Base-by-base conservation (phyloP, 2,888 invertebrate species). In the Zaprionus lineosus region DNA sequence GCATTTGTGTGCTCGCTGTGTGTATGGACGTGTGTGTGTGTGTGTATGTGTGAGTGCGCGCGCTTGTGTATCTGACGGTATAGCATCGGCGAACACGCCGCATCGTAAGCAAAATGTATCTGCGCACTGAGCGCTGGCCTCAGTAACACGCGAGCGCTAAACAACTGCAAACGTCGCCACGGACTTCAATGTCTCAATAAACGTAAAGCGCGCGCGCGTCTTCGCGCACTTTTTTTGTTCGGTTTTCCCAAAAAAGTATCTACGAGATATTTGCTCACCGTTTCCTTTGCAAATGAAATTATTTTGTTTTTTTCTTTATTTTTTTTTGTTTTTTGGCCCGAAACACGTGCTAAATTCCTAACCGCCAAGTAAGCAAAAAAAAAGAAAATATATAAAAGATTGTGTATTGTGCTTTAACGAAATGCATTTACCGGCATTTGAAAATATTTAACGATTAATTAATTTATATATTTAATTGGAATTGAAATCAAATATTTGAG, bases 91-190 rank as follows among this genome's bases (percentile, higher is more conserved):
- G 61, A 72, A 55, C 72, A 48, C 61, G 55, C 41, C 60, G 47
- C 47, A 29, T 64, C 75, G 69, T 76, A 74, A 81, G 65, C 75
- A 87, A 87, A 87, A 83, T 87, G 86, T 87, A 86, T 87, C 87
- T 87, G 88, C 84, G 76, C 71, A 65, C 52, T 72, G 84, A 73
- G 68, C 73, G 76, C 58, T 63, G 64, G 78, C 79, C 78, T 88
- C 86, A 88, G 88, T 87, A 87, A 86, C 82, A 87, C 87, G 87
- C 88, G 87, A 87, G 78, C 86, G 82, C 82, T 87, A 72, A 79
- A 72, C 60, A 56, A 61, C 48, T 69, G 68, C 77, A 77, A 85
- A 83, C 76, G 77, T 81, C 66, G 65, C 50, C 9, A 41, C 66
- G 56, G 73, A 72, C 72, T 40, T 37, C 52, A 29, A 63, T 63